Percentiles rank a stretch among this genome's conserved stretches.
Evolutionary conservation across 1,140 invertebrate genomes (phyloP).

Genomic region (Propsilocerus akamusi): DNA sequence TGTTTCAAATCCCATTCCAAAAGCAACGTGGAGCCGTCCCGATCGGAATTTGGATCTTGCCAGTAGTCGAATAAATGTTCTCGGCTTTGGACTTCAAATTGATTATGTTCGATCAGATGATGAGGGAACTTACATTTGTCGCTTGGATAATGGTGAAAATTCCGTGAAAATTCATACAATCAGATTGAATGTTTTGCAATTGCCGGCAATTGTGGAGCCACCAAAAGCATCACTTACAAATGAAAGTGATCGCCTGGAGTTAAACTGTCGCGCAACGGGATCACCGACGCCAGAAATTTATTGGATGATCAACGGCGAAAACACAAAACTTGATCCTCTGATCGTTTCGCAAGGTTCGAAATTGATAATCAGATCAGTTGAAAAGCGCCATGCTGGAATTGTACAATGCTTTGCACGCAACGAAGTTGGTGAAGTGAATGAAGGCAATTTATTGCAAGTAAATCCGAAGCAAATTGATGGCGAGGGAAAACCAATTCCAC

Average conservation of each 20-base stretch:
- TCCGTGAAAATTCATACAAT: constrained; percentile 26
- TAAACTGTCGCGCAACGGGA: constrained; percentile 46
- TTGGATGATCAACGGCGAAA: constrained; percentile 71
- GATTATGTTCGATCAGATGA: constrained; percentile 36
- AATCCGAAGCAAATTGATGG: constrained; percentile 51
- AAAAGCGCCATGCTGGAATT: constrained; percentile 68
- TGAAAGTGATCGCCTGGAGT: constrained; percentile 40
- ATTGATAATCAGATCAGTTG: constrained; percentile 42
- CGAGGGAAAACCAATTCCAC: constrained; percentile 14
- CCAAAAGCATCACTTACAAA: constrained; percentile 36
- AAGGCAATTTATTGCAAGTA: constrained; percentile 43
- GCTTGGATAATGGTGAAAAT: constrained; percentile 25
- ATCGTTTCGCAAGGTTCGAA: constrained; percentile 28
- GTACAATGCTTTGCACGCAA: constrained; percentile 80
- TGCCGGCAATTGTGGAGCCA: constrained; percentile 35
- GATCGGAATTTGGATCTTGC: constrained; percentile 22
- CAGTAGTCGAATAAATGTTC: constrained; percentile 20
- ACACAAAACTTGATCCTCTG: constrained; percentile 32
- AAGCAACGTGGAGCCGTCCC: constrained; percentile 34
- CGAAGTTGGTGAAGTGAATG: constrained; percentile 45
- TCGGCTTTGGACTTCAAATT: constrained; percentile 40
- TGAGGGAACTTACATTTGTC: constrained; percentile 51
- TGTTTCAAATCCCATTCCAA: constrained; percentile 35
- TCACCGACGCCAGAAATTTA: constrained; percentile 48
- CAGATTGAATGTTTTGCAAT: constrained; percentile 31